Percentiles rank a stretch among this genome's conserved stretches.
Evolutionary conservation across 1,140 invertebrate species (phyloP).

Genomic region (Drosophila persimilis): DNA sequence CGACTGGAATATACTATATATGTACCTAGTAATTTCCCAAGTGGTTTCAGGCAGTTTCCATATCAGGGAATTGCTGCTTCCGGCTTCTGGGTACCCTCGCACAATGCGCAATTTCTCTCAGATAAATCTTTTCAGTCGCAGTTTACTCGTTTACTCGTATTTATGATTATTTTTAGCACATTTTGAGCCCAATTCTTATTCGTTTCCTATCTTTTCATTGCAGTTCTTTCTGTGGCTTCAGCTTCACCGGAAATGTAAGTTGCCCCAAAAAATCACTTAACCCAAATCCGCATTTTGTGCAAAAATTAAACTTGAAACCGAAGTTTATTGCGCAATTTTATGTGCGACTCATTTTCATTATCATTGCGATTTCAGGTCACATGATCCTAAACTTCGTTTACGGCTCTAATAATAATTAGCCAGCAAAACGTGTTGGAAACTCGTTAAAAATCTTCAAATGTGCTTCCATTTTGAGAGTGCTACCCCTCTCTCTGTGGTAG

Average conservation of each 20-base stretch:
- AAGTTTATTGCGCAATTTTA: constrained; percentile 50
- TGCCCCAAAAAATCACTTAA: constrained; percentile 42
- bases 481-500: constrained; percentile 21
- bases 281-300: constrained; percentile 32
- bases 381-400: constrained; percentile 56
- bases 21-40: background rate
- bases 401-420: constrained; percentile 67
- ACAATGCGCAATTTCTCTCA: constrained; percentile 67
- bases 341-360: constrained; percentile 40
- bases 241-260: constrained; percentile 65
- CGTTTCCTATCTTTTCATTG: constrained; percentile 33
- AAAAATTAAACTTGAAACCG: constrained; percentile 33
- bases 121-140: constrained; percentile 57
- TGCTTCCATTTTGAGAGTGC: background rate
- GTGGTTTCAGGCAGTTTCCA: constrained; percentile 15
- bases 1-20: constrained; percentile 17
- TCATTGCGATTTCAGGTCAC: constrained; percentile 47
- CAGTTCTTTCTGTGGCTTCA: constrained; percentile 33
- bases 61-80: constrained; percentile 45
- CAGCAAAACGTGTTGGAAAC: constrained; percentile 37
- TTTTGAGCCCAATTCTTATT: constrained; percentile 45
- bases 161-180: constrained; percentile 32
- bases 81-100: constrained; percentile 28
- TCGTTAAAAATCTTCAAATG: constrained; percentile 55
- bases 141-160: constrained; percentile 3